Conservation (phyloP, 2,797 vertebrate species). For the Gadopsis bispinosus region DNA sequence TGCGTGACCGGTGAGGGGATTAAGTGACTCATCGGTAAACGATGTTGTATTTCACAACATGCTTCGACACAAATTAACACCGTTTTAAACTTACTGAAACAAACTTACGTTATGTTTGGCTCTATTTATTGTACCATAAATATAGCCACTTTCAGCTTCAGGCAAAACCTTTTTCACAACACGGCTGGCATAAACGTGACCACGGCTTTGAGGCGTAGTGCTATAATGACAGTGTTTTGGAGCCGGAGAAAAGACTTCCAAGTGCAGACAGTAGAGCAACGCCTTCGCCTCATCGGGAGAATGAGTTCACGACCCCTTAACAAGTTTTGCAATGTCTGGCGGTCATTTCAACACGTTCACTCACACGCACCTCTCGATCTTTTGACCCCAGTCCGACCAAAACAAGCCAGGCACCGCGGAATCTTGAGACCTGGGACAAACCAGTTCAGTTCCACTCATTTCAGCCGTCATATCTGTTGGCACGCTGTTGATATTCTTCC, state of each 20-base stretch:
- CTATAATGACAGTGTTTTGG: neutral
- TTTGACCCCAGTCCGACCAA: conserved; percentile 26
- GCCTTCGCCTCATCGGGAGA: conserved; percentile 10
- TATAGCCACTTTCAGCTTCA: neutral
- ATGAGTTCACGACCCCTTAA: conserved; percentile 25
- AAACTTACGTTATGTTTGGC: neutral
- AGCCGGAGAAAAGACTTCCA: conserved; percentile 7
- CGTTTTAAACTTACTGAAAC: neutral
- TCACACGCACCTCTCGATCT: neutral
- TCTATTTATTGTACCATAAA: neutral
- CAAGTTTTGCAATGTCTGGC: neutral
- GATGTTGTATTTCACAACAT: conserved; percentile 1
- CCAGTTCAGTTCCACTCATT: too few species aligned
- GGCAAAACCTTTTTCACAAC: conserved; percentile 10
- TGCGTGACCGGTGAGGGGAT: neutral
- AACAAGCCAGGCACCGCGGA: neutral
- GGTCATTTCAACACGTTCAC: conserved; percentile 39
- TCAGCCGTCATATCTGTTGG: too few species aligned
- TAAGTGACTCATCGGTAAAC: conserved; percentile 27
- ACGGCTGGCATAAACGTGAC: neutral
- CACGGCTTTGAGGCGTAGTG: neutral
- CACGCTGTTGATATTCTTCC: too few species aligned
- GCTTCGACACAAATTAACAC: neutral
- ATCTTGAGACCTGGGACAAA: too few species aligned
- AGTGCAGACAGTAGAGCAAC: conserved; percentile 32